Percentiles rank a stretch among this genome's conserved stretches.
These are phyloP conservation scores for Patiria pectinifera DNA, from an alignment of 53 echinoderm and acorn worm species.

Conservation along the genomic window DNA sequence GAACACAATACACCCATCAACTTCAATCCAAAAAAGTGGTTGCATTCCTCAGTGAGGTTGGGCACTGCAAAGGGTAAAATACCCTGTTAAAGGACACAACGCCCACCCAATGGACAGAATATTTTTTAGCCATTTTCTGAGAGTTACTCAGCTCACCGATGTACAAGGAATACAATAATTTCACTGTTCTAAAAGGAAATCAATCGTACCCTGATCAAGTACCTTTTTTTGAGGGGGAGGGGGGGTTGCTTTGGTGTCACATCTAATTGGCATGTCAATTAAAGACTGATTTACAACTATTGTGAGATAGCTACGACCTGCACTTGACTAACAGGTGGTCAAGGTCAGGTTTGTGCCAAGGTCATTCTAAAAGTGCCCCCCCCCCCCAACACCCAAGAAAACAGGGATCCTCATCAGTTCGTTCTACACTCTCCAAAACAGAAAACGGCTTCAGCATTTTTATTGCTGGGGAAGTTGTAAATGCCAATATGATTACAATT, in stretches of 20 bases:
- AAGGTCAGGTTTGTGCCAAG: constrained; percentile 8
- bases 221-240: background rate
- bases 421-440: background rate
- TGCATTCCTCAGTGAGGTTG: background rate
- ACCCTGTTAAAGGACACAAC: background rate
- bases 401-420: background rate
- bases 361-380: background rate
- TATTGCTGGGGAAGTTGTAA: constrained; percentile 9
- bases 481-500: constrained; percentile 32
- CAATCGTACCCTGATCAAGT: too few relatives aligned
- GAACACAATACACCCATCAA: background rate
- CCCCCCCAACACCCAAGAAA: background rate
- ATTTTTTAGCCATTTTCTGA: background rate
- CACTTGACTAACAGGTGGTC: background rate
- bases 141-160: too few relatives aligned
- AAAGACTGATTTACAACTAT: background rate
- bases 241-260: too few relatives aligned
- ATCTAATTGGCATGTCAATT: background rate
- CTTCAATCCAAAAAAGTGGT: background rate
- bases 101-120: background rate
- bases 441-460: constrained; percentile 9
- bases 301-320: background rate
- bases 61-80: background rate
- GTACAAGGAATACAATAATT: too few relatives aligned
- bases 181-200: too few relatives aligned